Evolutionary conservation across 1,140 invertebrate species (phyloP), one percentile per base, ranked within the genome.

Genomic region (Drosophila takahashii): DNA sequence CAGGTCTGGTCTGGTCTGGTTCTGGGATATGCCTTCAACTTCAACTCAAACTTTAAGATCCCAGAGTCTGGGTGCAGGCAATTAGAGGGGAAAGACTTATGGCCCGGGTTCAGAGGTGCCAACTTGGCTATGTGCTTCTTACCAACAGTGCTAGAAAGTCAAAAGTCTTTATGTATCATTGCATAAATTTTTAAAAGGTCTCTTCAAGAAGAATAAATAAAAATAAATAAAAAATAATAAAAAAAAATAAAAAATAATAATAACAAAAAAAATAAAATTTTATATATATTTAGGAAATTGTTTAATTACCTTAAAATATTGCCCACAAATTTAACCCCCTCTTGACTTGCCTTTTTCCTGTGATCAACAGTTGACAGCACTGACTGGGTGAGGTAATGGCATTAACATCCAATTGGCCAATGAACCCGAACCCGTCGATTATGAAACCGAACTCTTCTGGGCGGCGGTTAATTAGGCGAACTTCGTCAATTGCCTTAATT

Each of bases 401-500:
- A 51, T 67, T 58, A 36, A 27, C 39, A 77, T 48, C 29, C 53
- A 65, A 41, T 77, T 84, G 84, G 79, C 70, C 79, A 84, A 53
- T 83, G 83, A 89, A 83, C 83, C 59, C 75, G 83, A 89, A 83
- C 83, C 59, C 75, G 52, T 11, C 37, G 64, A 72, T 52, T 60
- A 66, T 66, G 81, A 81, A 53, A 74, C 77, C 42, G 15, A 67
- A 56, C 44, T 76, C 51, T 39, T 76, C 51, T 39, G 50, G 45
- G 13, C 32, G 13, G 22, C 62, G 62, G 64, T 75, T 65, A 51
- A 75, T 74, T 75, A 53, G 8, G 9, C 57, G 44, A 77, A 77
- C 67, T 62, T 65, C 42, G 61, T 87, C 77, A 87, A 87, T 89
- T 90, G 71, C 45, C 57, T 80, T 75, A 87, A 90, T 89, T 89